phyloP scores from a whole-genome alignment of 2,797 vertebrate genomes.

The Platalea minor region DNA sequence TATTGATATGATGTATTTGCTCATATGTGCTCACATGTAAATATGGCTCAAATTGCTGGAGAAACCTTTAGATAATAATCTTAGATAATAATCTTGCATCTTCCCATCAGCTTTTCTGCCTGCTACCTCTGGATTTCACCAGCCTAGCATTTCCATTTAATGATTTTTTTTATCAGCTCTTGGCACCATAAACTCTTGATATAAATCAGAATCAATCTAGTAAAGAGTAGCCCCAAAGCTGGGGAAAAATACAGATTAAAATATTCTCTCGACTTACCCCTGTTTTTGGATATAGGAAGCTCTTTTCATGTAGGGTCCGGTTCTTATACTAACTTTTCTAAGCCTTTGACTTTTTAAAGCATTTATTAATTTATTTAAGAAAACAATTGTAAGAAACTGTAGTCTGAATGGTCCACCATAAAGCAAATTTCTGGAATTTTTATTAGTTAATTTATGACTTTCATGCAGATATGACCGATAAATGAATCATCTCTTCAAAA shows the following conservation, averaged over 20 bases:
- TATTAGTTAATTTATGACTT: neutral
- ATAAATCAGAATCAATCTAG: neutral
- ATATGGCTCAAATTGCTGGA: neutral
- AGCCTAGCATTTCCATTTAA: neutral
- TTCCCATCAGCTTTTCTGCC: neutral
- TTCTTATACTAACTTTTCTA: neutral
- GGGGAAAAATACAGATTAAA: neutral
- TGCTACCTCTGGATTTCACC: neutral
- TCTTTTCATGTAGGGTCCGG: neutral
- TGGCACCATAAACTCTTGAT: neutral
- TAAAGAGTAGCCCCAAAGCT: neutral
- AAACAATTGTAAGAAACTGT: neutral
- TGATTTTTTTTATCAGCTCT: neutral
- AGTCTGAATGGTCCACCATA: neutral
- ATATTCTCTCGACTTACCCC: rapidly evolving
- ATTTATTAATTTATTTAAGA: neutral
- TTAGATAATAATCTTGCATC: neutral
- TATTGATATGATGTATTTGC: neutral
- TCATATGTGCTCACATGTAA: neutral
- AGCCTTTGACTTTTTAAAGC: neutral
- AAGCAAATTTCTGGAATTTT: neutral
- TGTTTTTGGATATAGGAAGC: neutral
- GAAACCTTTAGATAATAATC: neutral
- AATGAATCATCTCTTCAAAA: conserved; percentile 1
- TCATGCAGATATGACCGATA: neutral